Base-by-base conservation (phyloP, 2,797 vertebrate genomes). In the Poeciliopsis presidionis region DNA sequence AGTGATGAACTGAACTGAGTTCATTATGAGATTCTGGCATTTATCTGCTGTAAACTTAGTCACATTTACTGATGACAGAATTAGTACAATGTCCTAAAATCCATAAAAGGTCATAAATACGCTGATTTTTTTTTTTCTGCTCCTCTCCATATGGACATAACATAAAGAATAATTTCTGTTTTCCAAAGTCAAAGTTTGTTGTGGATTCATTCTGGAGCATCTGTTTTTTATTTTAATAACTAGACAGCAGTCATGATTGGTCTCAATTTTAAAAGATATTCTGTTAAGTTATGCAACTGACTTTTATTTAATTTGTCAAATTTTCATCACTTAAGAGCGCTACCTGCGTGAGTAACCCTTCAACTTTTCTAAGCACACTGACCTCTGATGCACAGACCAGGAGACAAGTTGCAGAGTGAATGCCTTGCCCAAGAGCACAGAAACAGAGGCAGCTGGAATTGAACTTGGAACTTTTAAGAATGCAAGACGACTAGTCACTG, bases 1-100 rank as follows among this genome's bases (percentile, higher is more conserved):
- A 33, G 33, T 33, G 33, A 33, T 39, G 36, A 39, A 39, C 5
- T 39, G 36, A 39, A 39, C 36, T 39, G 5, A 39, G 36, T 39
- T 5, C 36, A 39, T 39, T 5, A 39, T 39, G 39, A 72, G 47
- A 41, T 46, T 33, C 73, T 74, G 81, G 79, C 83, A 77, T 84
- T 79, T 76, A 70, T 88, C 85, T 85, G 73, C 55, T 78, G 41
- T 0, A 11, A 53, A 77, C 12, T 51, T 69, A 33, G 12, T 72
- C 25, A 53, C 14, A 16, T 43, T 41, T 59, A 55, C 51, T 57
- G 13, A 67, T 36, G 30, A 39, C 36, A 79, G 39, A 74, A 41
- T 41, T 51, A 2, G 4, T 30, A 30, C 67, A 61, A 41, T 47
- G n/a, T 65, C 45, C 47, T 46, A 30, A 57, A 78, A 55, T 57